phyloP scores from a whole-genome alignment of 2,113 vertebrate genomes.

The Henicopernis longicauda region DNA sequence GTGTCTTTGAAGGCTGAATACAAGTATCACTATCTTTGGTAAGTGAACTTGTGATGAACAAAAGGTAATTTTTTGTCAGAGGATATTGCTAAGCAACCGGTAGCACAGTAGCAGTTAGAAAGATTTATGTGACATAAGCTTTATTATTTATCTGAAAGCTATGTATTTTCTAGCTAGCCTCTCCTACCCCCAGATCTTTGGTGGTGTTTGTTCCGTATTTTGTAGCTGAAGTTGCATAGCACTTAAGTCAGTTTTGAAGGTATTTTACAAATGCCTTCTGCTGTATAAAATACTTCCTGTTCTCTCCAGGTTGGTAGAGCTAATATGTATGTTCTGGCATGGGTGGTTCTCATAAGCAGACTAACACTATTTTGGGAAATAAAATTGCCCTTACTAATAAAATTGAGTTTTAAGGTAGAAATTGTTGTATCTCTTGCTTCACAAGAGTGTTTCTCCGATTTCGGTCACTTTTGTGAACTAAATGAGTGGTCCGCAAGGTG shows the following conservation, averaged over 20 bases:
- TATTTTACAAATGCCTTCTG: not conserved
- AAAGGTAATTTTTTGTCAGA: not conserved
- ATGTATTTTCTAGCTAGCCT: not conserved
- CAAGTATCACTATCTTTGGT: not conserved
- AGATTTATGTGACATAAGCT: not conserved
- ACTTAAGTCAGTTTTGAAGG: not conserved
- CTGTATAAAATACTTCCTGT: not conserved
- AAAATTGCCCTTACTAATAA: not conserved
- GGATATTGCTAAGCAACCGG: not conserved
- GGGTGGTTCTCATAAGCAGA: not conserved
- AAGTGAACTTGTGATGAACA: not conserved
- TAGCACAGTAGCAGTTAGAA: not conserved
- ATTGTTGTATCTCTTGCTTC: not conserved
- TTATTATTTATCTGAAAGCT: not conserved
- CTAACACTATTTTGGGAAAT: not conserved
- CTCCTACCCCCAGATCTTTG: not conserved
- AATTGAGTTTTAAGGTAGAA: not conserved
- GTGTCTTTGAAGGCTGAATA: not conserved
- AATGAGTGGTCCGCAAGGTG: not conserved
- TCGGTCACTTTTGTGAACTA: not conserved
- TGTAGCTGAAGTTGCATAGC: rapidly evolving
- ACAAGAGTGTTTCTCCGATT: not conserved
- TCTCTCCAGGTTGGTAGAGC: not conserved
- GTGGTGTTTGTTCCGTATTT: not conserved
- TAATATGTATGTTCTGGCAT: not conserved